Conservation (phyloP, 2,888 invertebrate genomes). For the Bombyx huttoni region DNA sequence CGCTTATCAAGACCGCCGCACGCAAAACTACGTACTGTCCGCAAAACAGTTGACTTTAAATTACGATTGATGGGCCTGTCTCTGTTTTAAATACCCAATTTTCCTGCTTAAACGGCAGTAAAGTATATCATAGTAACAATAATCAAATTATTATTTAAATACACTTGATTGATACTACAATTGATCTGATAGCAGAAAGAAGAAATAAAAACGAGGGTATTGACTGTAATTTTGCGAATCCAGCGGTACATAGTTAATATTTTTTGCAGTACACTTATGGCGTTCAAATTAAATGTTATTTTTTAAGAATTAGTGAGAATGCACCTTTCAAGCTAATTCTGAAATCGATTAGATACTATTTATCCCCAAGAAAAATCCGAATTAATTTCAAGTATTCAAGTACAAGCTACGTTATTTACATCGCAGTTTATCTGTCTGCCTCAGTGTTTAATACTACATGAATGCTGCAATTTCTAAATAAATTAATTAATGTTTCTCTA, state of each 20-base stretch:
- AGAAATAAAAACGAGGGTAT: no score
- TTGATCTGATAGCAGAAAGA: no score
- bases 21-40: conserved; percentile 20
- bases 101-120: background rate
- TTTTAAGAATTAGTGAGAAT: no score
- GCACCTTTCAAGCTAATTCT: no score
- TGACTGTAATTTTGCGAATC: no score
- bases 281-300: no score
- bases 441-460: background rate
- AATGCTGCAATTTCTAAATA: background rate
- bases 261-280: no score
- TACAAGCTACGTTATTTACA: background rate
- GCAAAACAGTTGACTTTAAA: conserved; percentile 19
- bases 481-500: background rate
- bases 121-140: no score
- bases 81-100: background rate
- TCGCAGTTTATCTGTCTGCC: background rate
- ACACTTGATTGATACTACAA: no score
- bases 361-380: background rate
- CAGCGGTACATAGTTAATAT: no score
- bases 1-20: conserved; percentile 25
- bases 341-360: no score
- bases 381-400: conserved; percentile 5
- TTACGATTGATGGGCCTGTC: conserved; percentile 14
- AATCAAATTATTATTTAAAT: no score